These are phyloP conservation scores for Eubasilissa regina DNA, from an alignment of 1,140 invertebrate species.

Conservation along the genomic window DNA sequence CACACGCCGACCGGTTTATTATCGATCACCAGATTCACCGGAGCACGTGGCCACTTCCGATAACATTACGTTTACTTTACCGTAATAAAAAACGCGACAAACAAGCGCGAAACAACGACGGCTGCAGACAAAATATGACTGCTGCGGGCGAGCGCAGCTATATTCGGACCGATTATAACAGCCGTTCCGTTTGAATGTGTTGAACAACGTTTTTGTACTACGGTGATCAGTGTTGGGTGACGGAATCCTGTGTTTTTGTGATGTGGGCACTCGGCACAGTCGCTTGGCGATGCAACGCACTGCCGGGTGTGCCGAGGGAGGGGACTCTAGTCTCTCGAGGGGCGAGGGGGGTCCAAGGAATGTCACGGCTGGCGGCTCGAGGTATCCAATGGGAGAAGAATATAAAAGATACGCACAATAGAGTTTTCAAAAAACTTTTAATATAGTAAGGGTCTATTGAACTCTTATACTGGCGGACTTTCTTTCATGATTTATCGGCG, in stretches of 20 bases:
- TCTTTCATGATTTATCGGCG: too few species aligned
- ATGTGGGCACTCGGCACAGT: background rate
- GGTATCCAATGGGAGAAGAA: constrained; percentile 12
- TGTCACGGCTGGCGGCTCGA: constrained; percentile 47
- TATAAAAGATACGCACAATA: background rate
- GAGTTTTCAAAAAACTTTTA: too few species aligned
- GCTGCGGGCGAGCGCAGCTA: constrained; percentile 2
- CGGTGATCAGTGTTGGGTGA: constrained; percentile 27
- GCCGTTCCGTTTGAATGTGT: constrained; percentile 3
- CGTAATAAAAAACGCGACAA: background rate
- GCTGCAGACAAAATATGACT: constrained; percentile 17
- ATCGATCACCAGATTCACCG: constrained; percentile 29
- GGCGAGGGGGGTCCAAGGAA: constrained; percentile 20
- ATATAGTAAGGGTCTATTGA: too few species aligned
- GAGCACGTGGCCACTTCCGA: constrained; percentile 28
- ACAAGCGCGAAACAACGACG: constrained; percentile 17
- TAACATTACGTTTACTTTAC: background rate
- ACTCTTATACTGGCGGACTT: too few species aligned
- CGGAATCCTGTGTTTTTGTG: constrained; percentile 15
- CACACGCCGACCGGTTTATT: constrained; percentile 30
- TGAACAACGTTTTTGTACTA: constrained; percentile 36
- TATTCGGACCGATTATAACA: constrained; percentile 21
- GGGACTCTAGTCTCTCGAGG: too few species aligned
- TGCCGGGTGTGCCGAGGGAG: background rate
- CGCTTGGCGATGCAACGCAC: background rate